Conservation (phyloP, 2,797 vertebrate species). For the Acipenser oxyrinchus region DNA sequence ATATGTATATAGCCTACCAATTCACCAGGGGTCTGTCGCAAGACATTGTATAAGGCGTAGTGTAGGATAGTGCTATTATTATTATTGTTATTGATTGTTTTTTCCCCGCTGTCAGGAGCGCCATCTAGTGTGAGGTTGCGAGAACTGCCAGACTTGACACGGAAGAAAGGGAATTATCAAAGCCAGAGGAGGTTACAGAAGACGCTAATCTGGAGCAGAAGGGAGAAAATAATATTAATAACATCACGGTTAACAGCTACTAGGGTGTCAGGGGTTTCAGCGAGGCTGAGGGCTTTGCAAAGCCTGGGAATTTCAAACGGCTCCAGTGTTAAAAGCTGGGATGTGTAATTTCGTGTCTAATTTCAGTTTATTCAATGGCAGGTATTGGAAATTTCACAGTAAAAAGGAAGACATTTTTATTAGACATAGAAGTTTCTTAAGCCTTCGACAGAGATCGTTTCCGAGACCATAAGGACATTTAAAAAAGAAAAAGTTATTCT, state of each 20-base stretch:
- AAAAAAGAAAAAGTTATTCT: not conserved
- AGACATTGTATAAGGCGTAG: too few relatives aligned
- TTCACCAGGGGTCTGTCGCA: too few relatives aligned
- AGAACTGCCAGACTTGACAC: not conserved
- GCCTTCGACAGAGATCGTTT: constrained; percentile 31
- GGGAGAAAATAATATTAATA: not conserved
- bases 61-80: too few relatives aligned
- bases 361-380: constrained; percentile 45
- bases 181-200: not conserved
- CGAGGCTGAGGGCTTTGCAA: constrained; percentile 27
- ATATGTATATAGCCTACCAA: too few relatives aligned
- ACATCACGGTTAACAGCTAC: constrained; percentile 9
- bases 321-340: constrained; percentile 35
- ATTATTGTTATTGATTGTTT: too few relatives aligned
- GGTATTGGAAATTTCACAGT: constrained; percentile 49
- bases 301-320: constrained; percentile 29
- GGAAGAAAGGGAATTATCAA: constrained; percentile 4
- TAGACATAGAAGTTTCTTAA: constrained; percentile 37
- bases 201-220: constrained; percentile 4
- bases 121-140: constrained; percentile 8
- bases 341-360: constrained; percentile 38
- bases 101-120: not conserved
- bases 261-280: constrained; percentile 1
- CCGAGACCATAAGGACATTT: constrained; percentile 26
- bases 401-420: constrained; percentile 48